phyloP scores from a whole-genome alignment of 2,888 invertebrate genomes.

The Spilarctia lutea region DNA sequence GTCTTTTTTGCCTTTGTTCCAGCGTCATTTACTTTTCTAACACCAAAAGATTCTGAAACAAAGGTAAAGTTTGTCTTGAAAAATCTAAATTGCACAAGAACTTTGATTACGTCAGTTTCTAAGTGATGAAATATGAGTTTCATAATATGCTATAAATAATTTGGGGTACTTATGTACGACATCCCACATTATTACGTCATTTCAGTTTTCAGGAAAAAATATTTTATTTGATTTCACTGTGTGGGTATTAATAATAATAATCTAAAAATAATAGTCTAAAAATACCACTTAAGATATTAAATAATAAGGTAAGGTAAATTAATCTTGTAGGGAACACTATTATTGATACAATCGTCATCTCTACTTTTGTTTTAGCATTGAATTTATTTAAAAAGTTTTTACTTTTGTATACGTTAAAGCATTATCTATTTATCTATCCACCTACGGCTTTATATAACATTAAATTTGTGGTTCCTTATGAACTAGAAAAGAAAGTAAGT shows the following conservation, averaged over 20 bases:
- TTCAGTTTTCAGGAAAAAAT: not conserved
- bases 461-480: too few relatives aligned
- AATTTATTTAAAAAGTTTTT: too few relatives aligned
- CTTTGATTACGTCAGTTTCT: not conserved
- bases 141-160: not conserved
- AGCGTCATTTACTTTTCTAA: not conserved
- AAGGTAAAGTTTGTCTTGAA: not conserved
- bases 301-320: not conserved
- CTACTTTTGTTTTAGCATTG: too few relatives aligned
- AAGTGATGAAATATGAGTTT: not conserved
- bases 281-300: too few relatives aligned
- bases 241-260: not conserved
- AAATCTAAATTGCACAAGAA: not conserved
- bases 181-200: not conserved
- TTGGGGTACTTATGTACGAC: not conserved
- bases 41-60: not conserved
- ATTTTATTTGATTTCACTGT: not conserved
- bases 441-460: too few relatives aligned
- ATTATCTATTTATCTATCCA: too few relatives aligned
- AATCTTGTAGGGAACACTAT: not conserved
- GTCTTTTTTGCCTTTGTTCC: not conserved
- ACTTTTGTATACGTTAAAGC: too few relatives aligned
- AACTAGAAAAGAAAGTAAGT: too few relatives aligned
- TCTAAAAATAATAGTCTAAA: too few relatives aligned
- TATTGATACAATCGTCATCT: too few relatives aligned